Conservation (phyloP, 2,888 invertebrate genomes). For the Luffia ferchaultella region DNA sequence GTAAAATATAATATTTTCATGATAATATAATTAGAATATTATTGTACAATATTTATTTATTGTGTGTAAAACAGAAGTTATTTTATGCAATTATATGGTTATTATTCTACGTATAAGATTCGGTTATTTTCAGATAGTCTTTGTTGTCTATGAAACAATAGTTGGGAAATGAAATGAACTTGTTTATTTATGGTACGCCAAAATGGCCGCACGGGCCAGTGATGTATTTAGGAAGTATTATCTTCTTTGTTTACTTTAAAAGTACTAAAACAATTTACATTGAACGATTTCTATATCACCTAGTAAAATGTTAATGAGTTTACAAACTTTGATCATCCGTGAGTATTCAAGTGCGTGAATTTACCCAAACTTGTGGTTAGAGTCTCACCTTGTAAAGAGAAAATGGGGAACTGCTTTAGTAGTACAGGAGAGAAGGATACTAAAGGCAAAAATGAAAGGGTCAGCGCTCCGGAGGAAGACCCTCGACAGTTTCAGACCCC, state of each 20-base stretch:
- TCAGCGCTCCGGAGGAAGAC: conserved; percentile 61
- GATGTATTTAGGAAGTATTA: conserved; percentile 54
- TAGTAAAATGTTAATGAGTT: conserved; percentile 57
- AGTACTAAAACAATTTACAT: conserved; percentile 36
- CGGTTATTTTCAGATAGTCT: too few species aligned
- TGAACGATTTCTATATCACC: conserved; percentile 46
- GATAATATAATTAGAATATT: too few species aligned
- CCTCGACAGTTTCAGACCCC: conserved; percentile 67
- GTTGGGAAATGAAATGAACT: too few species aligned
- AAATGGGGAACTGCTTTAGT: conserved; percentile 89
- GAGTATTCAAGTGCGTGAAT: conserved; percentile 57
- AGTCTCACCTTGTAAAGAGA: conserved; percentile 66
- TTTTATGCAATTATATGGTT: too few species aligned
- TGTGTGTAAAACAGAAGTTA: too few species aligned
- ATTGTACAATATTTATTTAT: too few species aligned
- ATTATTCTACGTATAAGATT: too few species aligned
- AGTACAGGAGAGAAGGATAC: conserved; percentile 76
- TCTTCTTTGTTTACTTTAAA: conserved; percentile 64
- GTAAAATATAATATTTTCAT: too few species aligned
- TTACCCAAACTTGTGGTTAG: conserved; percentile 54
- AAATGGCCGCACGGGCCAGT: conserved; percentile 54
- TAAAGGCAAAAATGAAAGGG: conserved; percentile 66
- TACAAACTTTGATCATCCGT: conserved; percentile 45
- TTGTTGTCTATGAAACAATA: too few species aligned
- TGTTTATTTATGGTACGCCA: conserved; percentile 51